Conservation (phyloP, 2,113 vertebrate genomes). For the Bufo bufo region DNA sequence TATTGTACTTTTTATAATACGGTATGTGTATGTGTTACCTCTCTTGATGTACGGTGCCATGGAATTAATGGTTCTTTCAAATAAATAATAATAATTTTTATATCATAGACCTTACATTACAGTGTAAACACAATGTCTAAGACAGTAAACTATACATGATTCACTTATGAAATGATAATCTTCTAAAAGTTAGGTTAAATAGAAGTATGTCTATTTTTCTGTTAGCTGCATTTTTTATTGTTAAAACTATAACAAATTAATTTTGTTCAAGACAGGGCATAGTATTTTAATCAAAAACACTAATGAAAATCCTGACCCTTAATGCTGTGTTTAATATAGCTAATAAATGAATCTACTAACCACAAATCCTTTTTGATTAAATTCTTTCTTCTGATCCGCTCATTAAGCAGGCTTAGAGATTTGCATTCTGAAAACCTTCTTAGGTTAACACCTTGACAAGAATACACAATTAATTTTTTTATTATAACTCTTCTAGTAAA, state of each 20-base stretch:
- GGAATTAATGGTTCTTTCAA: too few species aligned
- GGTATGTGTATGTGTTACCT: too few species aligned
- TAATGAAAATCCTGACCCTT: conserved; percentile 53
- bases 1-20: too few species aligned
- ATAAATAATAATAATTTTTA: too few species aligned
- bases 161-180: not conserved
- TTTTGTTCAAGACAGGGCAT: conserved; percentile 42
- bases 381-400: conserved; percentile 56
- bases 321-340: conserved; percentile 52
- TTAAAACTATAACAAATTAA: conserved; percentile 42
- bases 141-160: not conserved
- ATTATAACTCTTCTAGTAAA: conserved; percentile 37
- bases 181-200: conserved; percentile 13
- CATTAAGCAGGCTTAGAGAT: conserved; percentile 50
- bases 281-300: conserved; percentile 48
- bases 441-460: conserved; percentile 37
- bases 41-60: too few species aligned
- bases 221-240: not conserved
- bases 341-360: conserved; percentile 54
- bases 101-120: not conserved
- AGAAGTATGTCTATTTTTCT: not conserved
- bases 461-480: conserved; percentile 47
- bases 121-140: not conserved
- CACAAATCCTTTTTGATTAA: conserved; percentile 58
- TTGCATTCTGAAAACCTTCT: conserved; percentile 34